These are phyloP conservation scores for Phainopepla nitens DNA, from an alignment of 2,113 vertebrate genomes.

Conservation along the genomic window DNA sequence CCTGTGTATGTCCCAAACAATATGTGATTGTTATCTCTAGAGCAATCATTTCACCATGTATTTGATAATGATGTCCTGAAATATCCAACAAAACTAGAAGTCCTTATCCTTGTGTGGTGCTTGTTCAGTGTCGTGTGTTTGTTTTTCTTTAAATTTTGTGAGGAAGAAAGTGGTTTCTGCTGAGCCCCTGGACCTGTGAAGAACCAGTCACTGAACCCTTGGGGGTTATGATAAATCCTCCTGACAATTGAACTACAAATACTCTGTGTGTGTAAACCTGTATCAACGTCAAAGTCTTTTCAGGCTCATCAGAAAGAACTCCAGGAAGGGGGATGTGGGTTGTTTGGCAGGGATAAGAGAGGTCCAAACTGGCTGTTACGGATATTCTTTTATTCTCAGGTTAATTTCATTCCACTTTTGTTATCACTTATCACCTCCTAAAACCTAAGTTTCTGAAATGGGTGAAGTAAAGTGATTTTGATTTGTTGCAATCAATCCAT, in stretches of 20 bases:
- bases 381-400: neutral
- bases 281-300: neutral
- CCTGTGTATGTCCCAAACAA: rapidly evolving
- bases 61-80: neutral
- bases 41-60: neutral
- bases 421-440: neutral
- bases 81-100: neutral
- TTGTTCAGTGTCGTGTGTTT: neutral
- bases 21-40: neutral
- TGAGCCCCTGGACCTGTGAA: neutral
- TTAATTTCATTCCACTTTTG: neutral
- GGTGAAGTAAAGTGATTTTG: neutral
- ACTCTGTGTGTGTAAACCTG: neutral
- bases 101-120: neutral
- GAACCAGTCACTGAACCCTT: neutral
- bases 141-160: neutral
- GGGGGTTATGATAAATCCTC: neutral
- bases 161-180: neutral
- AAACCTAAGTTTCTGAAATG: neutral
- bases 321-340: neutral
- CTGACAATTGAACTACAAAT: neutral
- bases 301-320: neutral
- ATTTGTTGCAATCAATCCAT: neutral
- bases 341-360: neutral
- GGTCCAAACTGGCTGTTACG: neutral